phyloP scores from a whole-genome alignment of 2,113 vertebrate species.

The Phasianus colchicus region DNA sequence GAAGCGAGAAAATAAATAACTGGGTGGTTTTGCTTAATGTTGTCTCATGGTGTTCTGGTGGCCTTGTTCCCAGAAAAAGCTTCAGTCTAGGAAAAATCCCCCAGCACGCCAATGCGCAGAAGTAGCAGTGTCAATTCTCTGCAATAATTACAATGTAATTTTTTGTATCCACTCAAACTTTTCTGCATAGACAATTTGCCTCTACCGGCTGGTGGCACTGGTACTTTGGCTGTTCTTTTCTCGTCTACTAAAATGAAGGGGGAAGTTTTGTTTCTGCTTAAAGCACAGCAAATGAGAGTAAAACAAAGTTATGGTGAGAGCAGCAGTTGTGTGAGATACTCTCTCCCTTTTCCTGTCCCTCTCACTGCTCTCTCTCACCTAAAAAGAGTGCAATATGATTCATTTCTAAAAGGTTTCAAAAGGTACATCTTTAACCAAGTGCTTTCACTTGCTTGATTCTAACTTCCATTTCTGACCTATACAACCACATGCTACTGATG shows the following conservation, averaged over 20 bases:
- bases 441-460: slow-evolving; percentile 16
- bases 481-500: background rate
- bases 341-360: background rate
- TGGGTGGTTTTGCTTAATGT: slow-evolving; percentile 49
- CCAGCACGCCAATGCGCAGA: background rate
- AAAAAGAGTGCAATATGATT: background rate
- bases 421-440: slow-evolving; percentile 46
- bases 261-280: background rate
- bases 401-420: slow-evolving; percentile 43
- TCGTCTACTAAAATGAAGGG: background rate
- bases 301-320: background rate
- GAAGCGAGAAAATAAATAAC: slow-evolving; percentile 64
- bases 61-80: slow-evolving; percentile 28
- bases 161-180: background rate
- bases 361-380: background rate
- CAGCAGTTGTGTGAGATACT: slow-evolving; percentile 2
- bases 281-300: background rate
- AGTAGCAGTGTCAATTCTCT: background rate
- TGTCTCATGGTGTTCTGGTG: slow-evolving; percentile 42
- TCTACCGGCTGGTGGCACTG: background rate
- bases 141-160: background rate
- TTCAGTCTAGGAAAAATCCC: slow-evolving; percentile 12
- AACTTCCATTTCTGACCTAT: slow-evolving; percentile 39
- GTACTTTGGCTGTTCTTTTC: background rate
- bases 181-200: background rate